A percentile compares a stretch with the other conserved stretches of the same genome.
These are phyloP conservation scores for Microtus pennsylvanicus DNA, from an alignment of 2,113 vertebrate species.

Conservation along the genomic window DNA sequence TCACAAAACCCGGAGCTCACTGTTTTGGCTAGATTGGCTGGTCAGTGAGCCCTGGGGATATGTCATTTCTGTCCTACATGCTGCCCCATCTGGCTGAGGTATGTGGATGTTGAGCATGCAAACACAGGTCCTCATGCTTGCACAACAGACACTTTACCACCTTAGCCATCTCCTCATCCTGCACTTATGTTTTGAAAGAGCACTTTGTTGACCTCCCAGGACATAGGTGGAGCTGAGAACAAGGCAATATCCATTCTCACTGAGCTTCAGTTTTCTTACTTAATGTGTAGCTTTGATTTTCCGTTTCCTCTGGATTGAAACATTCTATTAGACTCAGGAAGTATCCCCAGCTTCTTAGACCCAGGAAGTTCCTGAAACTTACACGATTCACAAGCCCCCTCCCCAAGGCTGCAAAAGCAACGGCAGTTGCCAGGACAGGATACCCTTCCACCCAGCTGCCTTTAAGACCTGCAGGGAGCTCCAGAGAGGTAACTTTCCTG, in stretches of 20 bases:
- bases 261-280: not conserved
- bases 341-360: not conserved
- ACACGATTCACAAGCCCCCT: too few relatives aligned
- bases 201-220: not conserved
- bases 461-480: not conserved
- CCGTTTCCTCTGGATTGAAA: not conserved
- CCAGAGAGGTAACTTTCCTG: not conserved
- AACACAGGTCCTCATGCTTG: not conserved
- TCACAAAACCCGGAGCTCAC: not conserved
- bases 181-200: not conserved
- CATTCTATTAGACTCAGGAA: not conserved
- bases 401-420: not conserved
- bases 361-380: not conserved
- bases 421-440: not conserved
- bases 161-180: not conserved
- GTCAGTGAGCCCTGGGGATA: not conserved
- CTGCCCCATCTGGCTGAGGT: not conserved
- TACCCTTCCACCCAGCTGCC: not conserved
- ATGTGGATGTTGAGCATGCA: not conserved
- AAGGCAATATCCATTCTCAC: fast-evolving
- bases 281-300: not conserved
- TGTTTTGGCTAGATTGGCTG: not conserved
- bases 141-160: not conserved
- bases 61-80: not conserved
- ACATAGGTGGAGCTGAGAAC: too few relatives aligned